Percentiles rank a stretch among this genome's conserved stretches.
Conservation (phyloP, 2,113 vertebrate genomes). For the Bagarius yarrelli region DNA sequence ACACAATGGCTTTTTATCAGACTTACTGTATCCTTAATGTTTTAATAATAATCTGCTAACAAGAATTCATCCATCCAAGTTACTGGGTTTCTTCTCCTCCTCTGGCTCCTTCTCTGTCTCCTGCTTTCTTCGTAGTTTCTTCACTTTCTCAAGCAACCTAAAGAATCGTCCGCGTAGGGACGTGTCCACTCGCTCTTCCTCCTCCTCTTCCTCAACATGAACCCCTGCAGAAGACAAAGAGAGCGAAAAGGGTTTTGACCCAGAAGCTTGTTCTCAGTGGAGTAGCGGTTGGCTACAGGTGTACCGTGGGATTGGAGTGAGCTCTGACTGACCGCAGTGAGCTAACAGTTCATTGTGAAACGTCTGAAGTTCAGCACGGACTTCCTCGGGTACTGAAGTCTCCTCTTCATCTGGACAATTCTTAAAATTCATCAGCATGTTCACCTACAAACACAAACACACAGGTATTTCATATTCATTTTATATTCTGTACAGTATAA, state of each 20-base stretch:
- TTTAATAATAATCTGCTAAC: neutral
- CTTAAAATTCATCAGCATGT: constrained; percentile 92
- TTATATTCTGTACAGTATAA: neutral
- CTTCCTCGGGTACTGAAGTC: constrained; percentile 77
- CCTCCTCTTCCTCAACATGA: constrained; percentile 80
- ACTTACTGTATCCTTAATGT: neutral
- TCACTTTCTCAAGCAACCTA: constrained; percentile 80
- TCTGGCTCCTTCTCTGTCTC: constrained; percentile 67
- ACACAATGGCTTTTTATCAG: neutral
- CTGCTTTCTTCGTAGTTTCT: constrained; percentile 73
- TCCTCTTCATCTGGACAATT: constrained; percentile 75
- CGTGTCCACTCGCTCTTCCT: constrained; percentile 78
- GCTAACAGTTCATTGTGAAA: constrained; percentile 83
- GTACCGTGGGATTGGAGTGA: too few relatives aligned
- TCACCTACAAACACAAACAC: constrained; percentile 72
- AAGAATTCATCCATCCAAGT: constrained; percentile 47
- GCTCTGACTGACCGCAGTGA: constrained; percentile 81
- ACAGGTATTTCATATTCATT: neutral
- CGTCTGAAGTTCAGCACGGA: constrained; percentile 72
- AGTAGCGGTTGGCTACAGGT: too few relatives aligned
- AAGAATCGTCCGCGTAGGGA: constrained; percentile 78
- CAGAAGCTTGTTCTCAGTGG: neutral
- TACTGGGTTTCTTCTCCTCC: constrained; percentile 83
- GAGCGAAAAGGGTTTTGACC: neutral
- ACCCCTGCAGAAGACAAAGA: constrained; percentile 72